phyloP scores from a whole-genome alignment of 2,113 vertebrate genomes.

The Zosterops lateralis region DNA sequence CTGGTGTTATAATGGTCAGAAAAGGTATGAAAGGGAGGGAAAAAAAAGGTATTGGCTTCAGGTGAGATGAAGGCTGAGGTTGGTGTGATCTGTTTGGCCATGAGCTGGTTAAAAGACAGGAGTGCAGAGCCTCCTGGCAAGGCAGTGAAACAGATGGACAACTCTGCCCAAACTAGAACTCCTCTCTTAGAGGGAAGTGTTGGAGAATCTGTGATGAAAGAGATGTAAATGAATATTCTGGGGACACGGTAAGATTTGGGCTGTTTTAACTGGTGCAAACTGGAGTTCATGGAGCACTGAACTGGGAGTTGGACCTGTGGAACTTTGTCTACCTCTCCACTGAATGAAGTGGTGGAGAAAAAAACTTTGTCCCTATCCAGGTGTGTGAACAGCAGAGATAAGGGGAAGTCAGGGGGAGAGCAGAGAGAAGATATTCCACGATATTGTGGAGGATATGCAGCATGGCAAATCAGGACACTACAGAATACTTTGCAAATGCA shows the following conservation, averaged over 20 bases:
- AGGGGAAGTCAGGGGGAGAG: neutral
- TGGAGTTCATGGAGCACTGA: neutral
- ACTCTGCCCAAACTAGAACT: neutral
- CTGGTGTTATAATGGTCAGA: neutral
- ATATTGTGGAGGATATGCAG: neutral
- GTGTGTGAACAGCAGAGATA: neutral
- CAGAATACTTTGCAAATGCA: neutral
- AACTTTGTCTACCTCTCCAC: neutral
- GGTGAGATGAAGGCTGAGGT: neutral
- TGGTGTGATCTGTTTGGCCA: neutral
- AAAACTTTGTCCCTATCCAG: accelerated
- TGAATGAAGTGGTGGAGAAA: neutral
- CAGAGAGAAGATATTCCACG: neutral
- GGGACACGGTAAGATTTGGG: neutral
- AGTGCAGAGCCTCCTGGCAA: neutral
- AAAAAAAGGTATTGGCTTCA: neutral
- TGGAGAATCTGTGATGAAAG: neutral
- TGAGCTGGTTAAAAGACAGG: neutral
- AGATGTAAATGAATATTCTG: neutral
- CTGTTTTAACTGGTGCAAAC: neutral
- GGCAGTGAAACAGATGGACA: neutral
- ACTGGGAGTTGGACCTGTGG: accelerated
- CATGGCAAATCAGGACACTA: neutral
- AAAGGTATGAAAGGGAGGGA: neutral
- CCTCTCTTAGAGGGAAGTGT: neutral